Conservation (phyloP, 2,113 vertebrate species). For the Sapajus apella region DNA sequence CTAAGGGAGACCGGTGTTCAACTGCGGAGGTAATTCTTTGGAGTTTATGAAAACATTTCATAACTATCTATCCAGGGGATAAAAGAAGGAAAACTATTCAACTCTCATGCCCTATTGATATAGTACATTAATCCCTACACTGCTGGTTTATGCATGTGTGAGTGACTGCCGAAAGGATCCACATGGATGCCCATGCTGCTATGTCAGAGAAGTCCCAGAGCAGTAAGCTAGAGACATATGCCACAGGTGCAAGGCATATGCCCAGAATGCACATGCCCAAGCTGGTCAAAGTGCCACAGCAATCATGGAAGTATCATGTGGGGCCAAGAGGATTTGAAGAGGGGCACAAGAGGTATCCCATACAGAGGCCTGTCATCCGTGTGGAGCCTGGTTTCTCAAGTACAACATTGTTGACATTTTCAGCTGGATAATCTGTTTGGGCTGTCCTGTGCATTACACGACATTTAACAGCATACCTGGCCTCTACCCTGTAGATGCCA, state of each 20-base stretch:
- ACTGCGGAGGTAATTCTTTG: background rate
- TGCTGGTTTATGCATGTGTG: background rate
- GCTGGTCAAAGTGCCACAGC: background rate
- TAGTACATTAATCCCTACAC: background rate
- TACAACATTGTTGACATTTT: background rate
- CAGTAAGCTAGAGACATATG: background rate
- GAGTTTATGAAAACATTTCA: background rate
- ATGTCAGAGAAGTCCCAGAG: background rate
- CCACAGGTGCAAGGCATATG: background rate
- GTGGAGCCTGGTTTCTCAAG: background rate
- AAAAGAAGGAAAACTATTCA: slow-evolving; percentile 7
- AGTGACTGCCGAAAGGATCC: background rate
- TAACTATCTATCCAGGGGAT: background rate
- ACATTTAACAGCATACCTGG: background rate
- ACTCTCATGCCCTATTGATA: background rate
- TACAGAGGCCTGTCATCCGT: background rate
- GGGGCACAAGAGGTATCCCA: background rate
- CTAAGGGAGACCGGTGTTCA: background rate
- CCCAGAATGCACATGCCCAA: background rate
- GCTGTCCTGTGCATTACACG: background rate
- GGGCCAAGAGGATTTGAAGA: background rate
- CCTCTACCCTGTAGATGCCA: background rate
- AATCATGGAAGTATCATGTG: background rate
- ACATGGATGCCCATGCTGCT: background rate
- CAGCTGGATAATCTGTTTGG: background rate